Evolutionary conservation across 2,797 vertebrate species (phyloP), one percentile per base, ranked within the genome.

Genomic region (Clarias fuscus): DNA sequence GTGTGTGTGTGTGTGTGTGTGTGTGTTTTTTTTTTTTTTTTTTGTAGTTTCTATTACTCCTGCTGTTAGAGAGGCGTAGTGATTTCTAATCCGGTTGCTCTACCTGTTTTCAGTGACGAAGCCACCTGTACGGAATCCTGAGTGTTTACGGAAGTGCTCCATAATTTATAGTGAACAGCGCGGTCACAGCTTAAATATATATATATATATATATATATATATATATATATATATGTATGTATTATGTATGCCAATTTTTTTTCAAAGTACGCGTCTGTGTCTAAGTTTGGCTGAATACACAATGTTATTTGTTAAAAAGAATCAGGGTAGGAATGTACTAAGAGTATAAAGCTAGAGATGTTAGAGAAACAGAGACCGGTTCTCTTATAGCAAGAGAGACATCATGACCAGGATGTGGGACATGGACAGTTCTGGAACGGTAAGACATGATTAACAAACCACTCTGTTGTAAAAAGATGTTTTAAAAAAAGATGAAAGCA

Each of bases 131-230:
- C n/a, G 6, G n/a, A 58, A 37, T 48, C 40, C 43, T 15, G 37
- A 37, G 20, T 86, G 79, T 86, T 86, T 86, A 73, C 68, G 79
- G 70, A 86, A 82, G 78, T 58, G 18, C 24, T 24, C 27, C 43
- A 53, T 56, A 18, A 10, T 68, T 53, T 8, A 67, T 24, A 3
- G 5, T 5, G 13, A 15, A 43, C 17, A 27, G 18, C 7, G 15
- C 20, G 15, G 7, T 43, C 33, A 59, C 15, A 6, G 56, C 33
- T 62, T 79, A 1, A 13, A 59, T 33, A 33, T 4, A 56, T 48
- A 33, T 33, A 33, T 33, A 30, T 30, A 6, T 48, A 53, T n/a
- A 33, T 33, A 30, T 30, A 6, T 48, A 53, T n/a, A 59, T 33
- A 33, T 4, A 56, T 48, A 33, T 33, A 33, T 33, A 30, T 30